phyloP scores from a whole-genome alignment of 1,140 invertebrate genomes.

The Megalonaias nervosa region DNA sequence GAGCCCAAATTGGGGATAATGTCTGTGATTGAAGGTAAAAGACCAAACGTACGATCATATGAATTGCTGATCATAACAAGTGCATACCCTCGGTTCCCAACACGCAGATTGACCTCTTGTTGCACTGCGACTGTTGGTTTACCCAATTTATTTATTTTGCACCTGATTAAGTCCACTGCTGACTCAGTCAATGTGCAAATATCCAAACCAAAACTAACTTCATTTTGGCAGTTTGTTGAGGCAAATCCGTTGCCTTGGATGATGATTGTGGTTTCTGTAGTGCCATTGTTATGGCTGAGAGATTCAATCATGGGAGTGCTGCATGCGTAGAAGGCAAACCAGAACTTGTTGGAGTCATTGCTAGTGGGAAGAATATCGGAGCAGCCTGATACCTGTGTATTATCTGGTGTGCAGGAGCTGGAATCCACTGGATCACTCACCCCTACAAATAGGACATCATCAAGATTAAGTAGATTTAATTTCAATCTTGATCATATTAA shows the following conservation, averaged over 20 bases:
- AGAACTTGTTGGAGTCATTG: constrained; percentile 29
- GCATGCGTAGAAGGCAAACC: constrained; percentile 50
- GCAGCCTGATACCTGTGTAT: constrained; percentile 7
- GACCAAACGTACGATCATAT: constrained; percentile 25
- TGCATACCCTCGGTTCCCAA: constrained; percentile 52
- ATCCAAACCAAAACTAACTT: constrained; percentile 35
- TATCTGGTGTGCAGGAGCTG: neutral
- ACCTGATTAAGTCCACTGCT: constrained; percentile 8
- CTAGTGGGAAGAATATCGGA: constrained; percentile 2
- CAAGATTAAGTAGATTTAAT: neutral
- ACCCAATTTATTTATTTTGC: constrained; percentile 23
- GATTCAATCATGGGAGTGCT: constrained; percentile 39
- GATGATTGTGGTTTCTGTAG: constrained; percentile 35
- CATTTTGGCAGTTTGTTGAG: constrained; percentile 42
- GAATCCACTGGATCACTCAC: neutral
- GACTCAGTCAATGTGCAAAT: constrained; percentile 16
- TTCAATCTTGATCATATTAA: neutral
- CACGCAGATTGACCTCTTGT: constrained; percentile 36
- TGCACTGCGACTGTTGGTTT: constrained; percentile 35
- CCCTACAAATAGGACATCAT: neutral
- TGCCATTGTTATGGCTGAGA: constrained; percentile 39
- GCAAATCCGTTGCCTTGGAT: constrained; percentile 48
- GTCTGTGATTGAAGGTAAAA: constrained; percentile 39
- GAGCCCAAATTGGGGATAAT: constrained; percentile 43
- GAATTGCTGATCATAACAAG: constrained; percentile 27